phyloP scores from a whole-genome alignment of 2,888 invertebrate genomes.

The Trissoscelio sp. region DNA sequence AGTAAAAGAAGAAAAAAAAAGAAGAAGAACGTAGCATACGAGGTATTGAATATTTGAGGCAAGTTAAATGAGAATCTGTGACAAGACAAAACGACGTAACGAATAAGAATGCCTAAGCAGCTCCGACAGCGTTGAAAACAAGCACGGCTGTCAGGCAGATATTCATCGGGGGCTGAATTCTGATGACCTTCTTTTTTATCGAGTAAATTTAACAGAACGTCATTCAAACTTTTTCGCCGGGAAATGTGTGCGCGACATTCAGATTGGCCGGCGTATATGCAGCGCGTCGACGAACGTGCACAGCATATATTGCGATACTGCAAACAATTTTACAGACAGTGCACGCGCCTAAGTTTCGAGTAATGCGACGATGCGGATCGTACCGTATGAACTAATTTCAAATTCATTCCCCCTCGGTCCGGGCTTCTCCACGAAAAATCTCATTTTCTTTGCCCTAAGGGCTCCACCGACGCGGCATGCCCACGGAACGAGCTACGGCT shows the following conservation, averaged over 20 bases:
- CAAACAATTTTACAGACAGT: slow-evolving; percentile 68
- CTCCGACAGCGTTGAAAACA: slow-evolving; percentile 52
- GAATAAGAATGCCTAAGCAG: slow-evolving; percentile 60
- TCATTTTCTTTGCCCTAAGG: slow-evolving; percentile 82
- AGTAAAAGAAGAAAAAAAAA: too few relatives aligned
- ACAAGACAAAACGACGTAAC: slow-evolving; percentile 47
- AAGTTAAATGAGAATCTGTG: slow-evolving; percentile 53
- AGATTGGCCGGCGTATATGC: slow-evolving; percentile 58
- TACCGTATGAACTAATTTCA: slow-evolving; percentile 81
- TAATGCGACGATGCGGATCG: slow-evolving; percentile 74
- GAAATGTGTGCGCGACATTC: slow-evolving; percentile 63
- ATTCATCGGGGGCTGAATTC: slow-evolving; percentile 62
- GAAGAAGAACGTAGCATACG: neutral
- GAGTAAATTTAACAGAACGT: slow-evolving; percentile 60
- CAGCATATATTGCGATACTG: slow-evolving; percentile 56
- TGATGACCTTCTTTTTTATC: slow-evolving; percentile 62
- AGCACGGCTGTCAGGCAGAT: slow-evolving; percentile 53
- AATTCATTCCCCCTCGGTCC: slow-evolving; percentile 78
- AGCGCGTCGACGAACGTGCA: slow-evolving; percentile 48
- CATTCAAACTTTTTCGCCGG: slow-evolving; percentile 62
- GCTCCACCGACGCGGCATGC: slow-evolving; percentile 73
- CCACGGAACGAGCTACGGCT: slow-evolving; percentile 75
- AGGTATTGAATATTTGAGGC: slow-evolving; percentile 48
- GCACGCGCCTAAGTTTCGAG: slow-evolving; percentile 69
- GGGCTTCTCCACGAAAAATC: slow-evolving; percentile 78